Conservation (phyloP, 2,888 invertebrate species). For the Cheilosia soror region DNA sequence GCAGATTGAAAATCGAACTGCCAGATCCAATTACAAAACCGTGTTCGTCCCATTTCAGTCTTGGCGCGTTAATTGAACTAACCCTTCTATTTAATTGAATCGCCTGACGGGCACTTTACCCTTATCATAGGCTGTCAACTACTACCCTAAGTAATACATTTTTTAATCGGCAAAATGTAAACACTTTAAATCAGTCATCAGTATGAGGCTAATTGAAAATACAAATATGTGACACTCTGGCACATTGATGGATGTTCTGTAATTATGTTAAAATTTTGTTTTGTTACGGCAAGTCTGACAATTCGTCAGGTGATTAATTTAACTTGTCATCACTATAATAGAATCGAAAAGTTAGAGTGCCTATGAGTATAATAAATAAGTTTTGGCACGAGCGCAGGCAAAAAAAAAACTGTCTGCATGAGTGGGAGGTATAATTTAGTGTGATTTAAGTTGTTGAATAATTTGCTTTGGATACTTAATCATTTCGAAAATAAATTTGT, state of each 20-base stretch:
- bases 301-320: slow-evolving; percentile 31
- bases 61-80: not conserved
- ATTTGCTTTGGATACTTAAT: not conserved
- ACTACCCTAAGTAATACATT: slow-evolving; percentile 11
- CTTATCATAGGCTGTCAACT: slow-evolving; percentile 9
- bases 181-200: not conserved
- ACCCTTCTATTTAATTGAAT: slow-evolving; percentile 10
- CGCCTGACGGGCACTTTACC: slow-evolving; percentile 2
- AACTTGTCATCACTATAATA: slow-evolving; percentile 1
- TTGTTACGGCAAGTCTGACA: slow-evolving; percentile 1
- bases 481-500: not conserved
- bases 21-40: not conserved
- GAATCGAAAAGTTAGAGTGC: not conserved
- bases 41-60: not conserved
- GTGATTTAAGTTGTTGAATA: not conserved
- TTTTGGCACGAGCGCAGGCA: slow-evolving; percentile 14
- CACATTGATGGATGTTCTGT: slow-evolving; percentile 25
- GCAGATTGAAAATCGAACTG: slow-evolving; percentile 19
- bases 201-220: slow-evolving; percentile 14
- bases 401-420: not conserved
- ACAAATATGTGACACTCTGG: not conserved
- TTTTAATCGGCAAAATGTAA: not conserved
- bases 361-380: not conserved
- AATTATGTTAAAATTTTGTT: slow-evolving; percentile 18
- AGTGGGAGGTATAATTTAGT: slow-evolving; percentile 18